These are phyloP conservation scores for Halichoeres trimaculatus DNA, from an alignment of 2,113 vertebrate genomes.

Conservation along the genomic window DNA sequence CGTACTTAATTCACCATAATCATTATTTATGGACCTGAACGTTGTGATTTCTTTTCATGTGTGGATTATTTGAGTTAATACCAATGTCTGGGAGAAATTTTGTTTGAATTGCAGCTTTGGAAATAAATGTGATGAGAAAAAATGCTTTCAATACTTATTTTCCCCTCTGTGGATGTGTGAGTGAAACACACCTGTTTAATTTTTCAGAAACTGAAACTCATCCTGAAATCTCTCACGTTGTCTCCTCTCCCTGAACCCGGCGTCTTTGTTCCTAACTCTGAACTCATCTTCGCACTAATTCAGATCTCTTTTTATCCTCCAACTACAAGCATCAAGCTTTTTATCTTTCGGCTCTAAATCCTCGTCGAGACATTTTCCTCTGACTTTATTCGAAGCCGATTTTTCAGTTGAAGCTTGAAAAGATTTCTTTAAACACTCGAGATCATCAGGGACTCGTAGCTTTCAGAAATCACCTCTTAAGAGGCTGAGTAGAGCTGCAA, in stretches of 20 bases:
- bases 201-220: too few species aligned
- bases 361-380: background rate
- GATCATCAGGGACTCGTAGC: background rate
- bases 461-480: background rate
- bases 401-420: background rate
- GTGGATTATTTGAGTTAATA: too few species aligned
- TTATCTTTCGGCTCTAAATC: background rate
- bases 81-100: too few species aligned
- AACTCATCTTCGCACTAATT: background rate
- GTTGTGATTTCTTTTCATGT: too few species aligned
- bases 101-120: too few species aligned
- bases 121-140: too few species aligned
- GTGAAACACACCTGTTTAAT: conserved; percentile 2
- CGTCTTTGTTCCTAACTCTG: background rate
- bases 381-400: background rate
- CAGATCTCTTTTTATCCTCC: background rate
- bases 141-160: too few species aligned
- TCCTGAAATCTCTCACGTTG: background rate
- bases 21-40: too few species aligned
- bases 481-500: conserved; percentile 2
- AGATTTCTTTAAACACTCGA: background rate
- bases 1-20: too few species aligned
- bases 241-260: background rate
- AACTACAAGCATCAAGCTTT: background rate
- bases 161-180: too few species aligned